A percentile compares a stretch with the other conserved stretches of the same genome.
These are phyloP conservation scores for Mythimna lalbum DNA, from an alignment of 2,888 invertebrate genomes.

Conservation along the genomic window DNA sequence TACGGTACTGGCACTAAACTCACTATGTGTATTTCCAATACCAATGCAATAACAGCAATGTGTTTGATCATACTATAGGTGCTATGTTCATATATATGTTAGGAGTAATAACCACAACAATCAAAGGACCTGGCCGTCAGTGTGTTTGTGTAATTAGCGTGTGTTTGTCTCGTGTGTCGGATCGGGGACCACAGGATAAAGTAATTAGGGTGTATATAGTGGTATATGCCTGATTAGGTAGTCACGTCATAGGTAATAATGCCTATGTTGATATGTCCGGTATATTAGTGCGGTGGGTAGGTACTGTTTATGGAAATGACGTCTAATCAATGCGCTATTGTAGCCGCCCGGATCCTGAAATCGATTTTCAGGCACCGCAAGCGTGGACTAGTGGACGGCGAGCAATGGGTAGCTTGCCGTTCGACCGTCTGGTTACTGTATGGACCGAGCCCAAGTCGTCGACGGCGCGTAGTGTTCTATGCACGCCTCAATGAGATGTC, in stretches of 20 bases:
- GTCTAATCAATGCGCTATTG: not conserved
- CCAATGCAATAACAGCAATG: too few species aligned
- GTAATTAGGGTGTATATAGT: constrained; percentile 24
- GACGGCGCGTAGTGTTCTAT: too few species aligned
- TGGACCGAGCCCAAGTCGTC: too few species aligned
- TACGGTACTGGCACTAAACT: too few species aligned
- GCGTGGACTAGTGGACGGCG: too few species aligned
- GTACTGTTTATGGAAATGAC: constrained; percentile 29
- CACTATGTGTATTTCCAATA: too few species aligned
- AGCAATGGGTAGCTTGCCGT: too few species aligned
- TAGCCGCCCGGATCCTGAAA: not conserved
- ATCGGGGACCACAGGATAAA: constrained; percentile 37
- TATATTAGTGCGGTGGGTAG: constrained; percentile 1
- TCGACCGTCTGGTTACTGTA: too few species aligned
- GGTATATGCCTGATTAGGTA: constrained; percentile 5
- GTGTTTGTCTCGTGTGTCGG: constrained; percentile 16
- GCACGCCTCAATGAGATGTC: too few species aligned
- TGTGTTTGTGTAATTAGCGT: constrained; percentile 33
- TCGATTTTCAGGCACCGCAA: too few species aligned
- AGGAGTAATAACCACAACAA: constrained; percentile 26
- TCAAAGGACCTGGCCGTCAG: constrained; percentile 28
- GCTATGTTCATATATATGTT: not conserved
- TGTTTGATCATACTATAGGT: not conserved
- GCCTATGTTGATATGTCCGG: not conserved
- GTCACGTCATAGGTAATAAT: constrained; percentile 20